Base-by-base conservation (phyloP, 2,113 vertebrate species). In the Coreoperca whiteheadi region DNA sequence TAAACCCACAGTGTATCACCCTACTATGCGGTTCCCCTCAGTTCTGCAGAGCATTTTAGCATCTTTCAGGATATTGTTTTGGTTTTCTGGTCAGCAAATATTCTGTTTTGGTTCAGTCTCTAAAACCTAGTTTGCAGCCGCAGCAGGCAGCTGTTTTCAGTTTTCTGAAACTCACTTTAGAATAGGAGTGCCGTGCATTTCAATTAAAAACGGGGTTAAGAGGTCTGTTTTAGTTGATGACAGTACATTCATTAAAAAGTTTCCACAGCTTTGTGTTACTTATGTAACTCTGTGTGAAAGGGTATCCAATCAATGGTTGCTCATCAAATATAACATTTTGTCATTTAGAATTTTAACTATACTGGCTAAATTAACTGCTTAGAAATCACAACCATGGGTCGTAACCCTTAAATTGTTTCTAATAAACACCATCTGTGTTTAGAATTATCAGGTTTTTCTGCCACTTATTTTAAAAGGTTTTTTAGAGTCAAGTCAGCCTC, bases 401-500 rank as follows among this genome's bases (percentile, higher is more conserved):
- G n/a, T 6, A 71, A 15, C 12, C 10, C 25, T 54, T 12, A 25
- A 46, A 64, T 37, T 51, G 39, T 63, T 81, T 81, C 23, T 32
- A 63, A 70, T 56, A 54, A 81, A 78, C 48, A 65, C 39, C 70
- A 50, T 70, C 37, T 61, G 54, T 50, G 54, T 74, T 37, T 53
- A 15, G 12, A 80, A 60, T 41, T 4, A 74, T 60, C 51, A 12
- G 1, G n/a, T 56, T 77, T 41, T n/a, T 30, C 54, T 72, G 64
- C 70, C 34, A 59, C 34, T 32, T 54, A 34, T 41, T 69, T 54
- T 12, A 70, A 68, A 70, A 76, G 41, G 14, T 73, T 71, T 75
- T 79, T 81, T 66, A 43, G 53, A 79, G 53, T 28, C 63, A 72
- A 56, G 39, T 68, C 67, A 60, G 64, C 21, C 74, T 77, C 53